Evolutionary conservation across 1,140 invertebrate genomes (phyloP), one percentile per base, ranked within the genome.

Genomic region (Aphelenchoides besseyi): DNA sequence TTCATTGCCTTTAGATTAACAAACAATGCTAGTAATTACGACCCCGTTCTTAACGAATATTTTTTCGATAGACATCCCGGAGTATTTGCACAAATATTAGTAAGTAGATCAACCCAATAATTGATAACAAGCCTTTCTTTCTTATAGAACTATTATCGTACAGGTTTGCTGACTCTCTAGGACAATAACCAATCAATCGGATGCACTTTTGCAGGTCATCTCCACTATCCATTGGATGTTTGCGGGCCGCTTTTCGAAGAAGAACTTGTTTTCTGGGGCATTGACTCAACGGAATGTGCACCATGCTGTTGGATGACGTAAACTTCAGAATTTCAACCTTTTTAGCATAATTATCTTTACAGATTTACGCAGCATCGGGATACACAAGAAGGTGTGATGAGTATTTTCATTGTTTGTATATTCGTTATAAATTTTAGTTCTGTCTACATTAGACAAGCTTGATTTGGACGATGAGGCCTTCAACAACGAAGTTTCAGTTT

Each of bases 31-130:
- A 92, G 91, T 78, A 96, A 96, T 86, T 97, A 97, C 86, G 94
- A 97, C 87, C 92, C 93, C 12, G 91, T 95, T 78, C 88, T 96
- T 74, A 96, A 96, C 86, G 95, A 98, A 72, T 81, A 97, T 88
- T 98, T 97, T 89, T 98, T 98, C 87, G 95, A 98, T 87, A 87
- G 95, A 74, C 95, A 98, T 88, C 95, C 95, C 0, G 94, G 94
- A 2, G 95, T 98, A 72, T 98, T 98, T 86, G 94, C 93, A 57
- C 59, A 92, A 92, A 84, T 92, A 92, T 80, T 92, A 92, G 12
- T n/a, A n/a, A n/a, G n/a, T n/a, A n/a, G n/a, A n/a, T n/a, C n/a
- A n/a, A n/a, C n/a, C n/a, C n/a, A n/a, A n/a, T n/a, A n/a, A n/a
- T n/a, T n/a, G n/a, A n/a, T n/a, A n/a, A n/a, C n/a, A n/a, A n/a